Conservation (phyloP, 2,888 invertebrate genomes). For the Cheilosia scutellata region DNA sequence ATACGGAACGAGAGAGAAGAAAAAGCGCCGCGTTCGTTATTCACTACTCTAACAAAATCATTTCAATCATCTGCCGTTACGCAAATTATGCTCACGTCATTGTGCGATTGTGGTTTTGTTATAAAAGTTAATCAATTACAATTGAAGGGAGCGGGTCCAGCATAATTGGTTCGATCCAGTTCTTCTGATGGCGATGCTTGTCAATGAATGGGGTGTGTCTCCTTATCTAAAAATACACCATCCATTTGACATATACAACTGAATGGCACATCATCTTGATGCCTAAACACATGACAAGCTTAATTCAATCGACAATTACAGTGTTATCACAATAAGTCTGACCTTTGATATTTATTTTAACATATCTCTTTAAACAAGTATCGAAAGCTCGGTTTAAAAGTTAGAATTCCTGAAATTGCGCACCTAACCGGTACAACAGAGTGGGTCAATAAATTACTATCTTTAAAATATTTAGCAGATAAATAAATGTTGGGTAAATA, state of each 20-base stretch:
- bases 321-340: neutral
- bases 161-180: slow-evolving; percentile 13
- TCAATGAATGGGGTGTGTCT: slow-evolving; percentile 16
- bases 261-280: neutral
- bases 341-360: neutral
- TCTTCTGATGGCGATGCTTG: neutral
- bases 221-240: slow-evolving; percentile 4
- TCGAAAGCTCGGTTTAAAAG: too few relatives aligned
- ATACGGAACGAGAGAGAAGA: too few relatives aligned
- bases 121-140: slow-evolving; percentile 9
- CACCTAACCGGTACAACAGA: slow-evolving; percentile 10
- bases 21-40: neutral
- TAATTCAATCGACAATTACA: neutral
- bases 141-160: neutral
- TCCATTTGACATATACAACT: slow-evolving; percentile 7
- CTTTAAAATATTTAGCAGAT: neutral
- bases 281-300: neutral
- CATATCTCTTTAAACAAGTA: too few relatives aligned
- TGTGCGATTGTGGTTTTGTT: neutral
- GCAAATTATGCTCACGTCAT: neutral
- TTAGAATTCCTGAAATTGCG: slow-evolving; percentile 1
- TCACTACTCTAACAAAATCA: neutral
- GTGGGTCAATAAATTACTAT: neutral
- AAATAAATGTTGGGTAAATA: slow-evolving; percentile 24
- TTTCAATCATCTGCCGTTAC: neutral